Evolutionary conservation across 1,140 invertebrate genomes (phyloP).

Genomic region (Caenorhabditis latens): DNA sequence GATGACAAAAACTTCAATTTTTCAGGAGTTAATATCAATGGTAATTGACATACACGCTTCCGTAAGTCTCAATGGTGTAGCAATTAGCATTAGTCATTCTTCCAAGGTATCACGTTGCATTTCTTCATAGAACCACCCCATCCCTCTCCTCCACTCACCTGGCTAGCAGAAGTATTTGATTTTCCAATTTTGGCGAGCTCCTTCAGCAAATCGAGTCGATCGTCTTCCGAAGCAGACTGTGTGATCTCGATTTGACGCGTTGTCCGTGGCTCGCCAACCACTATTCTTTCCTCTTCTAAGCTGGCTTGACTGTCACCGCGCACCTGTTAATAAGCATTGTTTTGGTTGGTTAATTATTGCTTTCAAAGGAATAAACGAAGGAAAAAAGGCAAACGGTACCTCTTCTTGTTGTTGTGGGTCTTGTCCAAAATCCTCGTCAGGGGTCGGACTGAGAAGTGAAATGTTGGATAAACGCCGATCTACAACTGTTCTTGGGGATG

Average conservation of each 20-base stretch:
- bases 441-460: slow-evolving; percentile 21
- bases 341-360: slow-evolving; percentile 17
- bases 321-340: slow-evolving; percentile 26
- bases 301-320: slow-evolving; percentile 22
- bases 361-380: slow-evolving; percentile 17
- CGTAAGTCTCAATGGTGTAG: slow-evolving; percentile 17
- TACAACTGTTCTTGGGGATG: slow-evolving; percentile 60
- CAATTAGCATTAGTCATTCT: slow-evolving; percentile 6
- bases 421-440: slow-evolving; percentile 29
- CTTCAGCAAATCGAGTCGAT: slow-evolving; percentile 57
- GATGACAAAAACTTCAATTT: too few species aligned
- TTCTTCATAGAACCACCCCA: background rate
- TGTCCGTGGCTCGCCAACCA: slow-evolving; percentile 35
- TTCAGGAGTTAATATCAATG: too few species aligned
- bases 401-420: slow-evolving; percentile 38
- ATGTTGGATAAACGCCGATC: slow-evolving; percentile 48
- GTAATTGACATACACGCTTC: background rate
- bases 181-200: slow-evolving; percentile 56
- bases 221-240: slow-evolving; percentile 51
- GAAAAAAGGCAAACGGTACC: slow-evolving; percentile 20
- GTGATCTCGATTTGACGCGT: slow-evolving; percentile 42
- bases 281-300: slow-evolving; percentile 26
- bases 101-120: background rate
- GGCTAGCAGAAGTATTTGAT: slow-evolving; percentile 12
- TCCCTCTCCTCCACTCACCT: slow-evolving; percentile 13